These are phyloP conservation scores for Myotis vivesi DNA, from an alignment of 2,797 vertebrate species.

Conservation along the genomic window DNA sequence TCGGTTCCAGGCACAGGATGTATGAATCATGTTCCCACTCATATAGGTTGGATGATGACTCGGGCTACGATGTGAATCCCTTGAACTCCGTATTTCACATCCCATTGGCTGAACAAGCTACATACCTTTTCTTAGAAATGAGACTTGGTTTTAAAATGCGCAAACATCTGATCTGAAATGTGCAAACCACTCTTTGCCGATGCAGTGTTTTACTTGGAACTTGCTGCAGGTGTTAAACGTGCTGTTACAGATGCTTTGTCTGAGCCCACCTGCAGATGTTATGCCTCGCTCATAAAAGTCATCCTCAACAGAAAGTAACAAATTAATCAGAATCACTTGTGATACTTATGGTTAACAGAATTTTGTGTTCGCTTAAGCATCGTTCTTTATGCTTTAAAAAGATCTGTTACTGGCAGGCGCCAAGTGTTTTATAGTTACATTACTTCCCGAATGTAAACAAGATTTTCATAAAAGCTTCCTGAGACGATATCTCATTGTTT, in stretches of 20 bases:
- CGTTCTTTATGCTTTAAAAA: background rate
- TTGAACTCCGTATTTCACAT: background rate
- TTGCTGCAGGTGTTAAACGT: background rate
- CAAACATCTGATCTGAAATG: slow-evolving; percentile 10
- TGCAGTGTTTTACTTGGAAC: background rate
- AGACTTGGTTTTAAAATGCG: slow-evolving; percentile 8
- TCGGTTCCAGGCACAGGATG: background rate
- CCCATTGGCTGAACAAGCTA: background rate
- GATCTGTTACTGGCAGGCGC: background rate
- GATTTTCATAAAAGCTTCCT: background rate
- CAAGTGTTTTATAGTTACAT: background rate
- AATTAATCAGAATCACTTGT: background rate
- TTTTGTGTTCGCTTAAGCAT: background rate
- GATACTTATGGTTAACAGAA: background rate
- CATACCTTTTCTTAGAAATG: background rate
- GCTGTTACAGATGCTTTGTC: background rate
- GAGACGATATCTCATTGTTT: background rate
- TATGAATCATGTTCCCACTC: background rate
- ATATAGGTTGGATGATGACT: background rate
- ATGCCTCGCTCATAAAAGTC: background rate
- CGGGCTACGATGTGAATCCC: background rate
- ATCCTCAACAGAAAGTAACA: background rate
- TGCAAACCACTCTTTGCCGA: background rate
- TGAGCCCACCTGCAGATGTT: background rate
- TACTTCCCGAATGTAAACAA: background rate